These are phyloP conservation scores for Pilophorus perplexus DNA, from an alignment of 2,888 invertebrate genomes.

Conservation along the genomic window DNA sequence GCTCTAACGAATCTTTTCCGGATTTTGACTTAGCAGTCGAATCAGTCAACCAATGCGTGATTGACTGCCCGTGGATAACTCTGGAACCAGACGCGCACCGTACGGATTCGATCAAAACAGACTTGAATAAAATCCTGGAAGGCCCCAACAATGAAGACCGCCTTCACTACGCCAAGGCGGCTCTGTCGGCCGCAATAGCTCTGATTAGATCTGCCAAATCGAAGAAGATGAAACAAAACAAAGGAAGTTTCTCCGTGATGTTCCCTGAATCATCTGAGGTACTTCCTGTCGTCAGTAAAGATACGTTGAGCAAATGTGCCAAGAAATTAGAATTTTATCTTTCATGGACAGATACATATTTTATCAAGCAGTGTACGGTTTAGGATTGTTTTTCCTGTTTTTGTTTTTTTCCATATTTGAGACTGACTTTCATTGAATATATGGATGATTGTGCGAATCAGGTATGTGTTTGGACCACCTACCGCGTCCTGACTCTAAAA, in stretches of 20 bases:
- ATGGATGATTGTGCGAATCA: too few relatives aligned
- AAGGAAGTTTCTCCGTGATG: slow-evolving; percentile 29
- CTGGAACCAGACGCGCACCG: slow-evolving; percentile 55
- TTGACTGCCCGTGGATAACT: slow-evolving; percentile 54
- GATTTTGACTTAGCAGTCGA: slow-evolving; percentile 63
- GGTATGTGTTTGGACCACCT: too few relatives aligned
- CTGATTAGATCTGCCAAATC: background rate
- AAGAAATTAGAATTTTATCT: slow-evolving; percentile 43
- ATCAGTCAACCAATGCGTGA: slow-evolving; percentile 62
- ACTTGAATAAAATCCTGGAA: slow-evolving; percentile 61
- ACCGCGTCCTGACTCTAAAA: too few relatives aligned
- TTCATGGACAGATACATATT: slow-evolving; percentile 33
- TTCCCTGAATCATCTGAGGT: slow-evolving; percentile 23
- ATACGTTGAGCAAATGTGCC: slow-evolving; percentile 17
- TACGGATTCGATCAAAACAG: slow-evolving; percentile 58
- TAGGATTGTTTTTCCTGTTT: too few relatives aligned
- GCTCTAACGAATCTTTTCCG: slow-evolving; percentile 63
- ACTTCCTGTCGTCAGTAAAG: slow-evolving; percentile 9
- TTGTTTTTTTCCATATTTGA: too few relatives aligned
- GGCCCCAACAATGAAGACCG: slow-evolving; percentile 60
- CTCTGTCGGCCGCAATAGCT: slow-evolving; percentile 63
- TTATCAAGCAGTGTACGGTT: too few relatives aligned
- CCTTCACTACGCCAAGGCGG: slow-evolving; percentile 62
- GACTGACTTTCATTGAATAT: too few relatives aligned
- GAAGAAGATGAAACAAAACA: background rate